phyloP scores from a whole-genome alignment of 2,888 invertebrate species.

The Dynastes tityus region DNA sequence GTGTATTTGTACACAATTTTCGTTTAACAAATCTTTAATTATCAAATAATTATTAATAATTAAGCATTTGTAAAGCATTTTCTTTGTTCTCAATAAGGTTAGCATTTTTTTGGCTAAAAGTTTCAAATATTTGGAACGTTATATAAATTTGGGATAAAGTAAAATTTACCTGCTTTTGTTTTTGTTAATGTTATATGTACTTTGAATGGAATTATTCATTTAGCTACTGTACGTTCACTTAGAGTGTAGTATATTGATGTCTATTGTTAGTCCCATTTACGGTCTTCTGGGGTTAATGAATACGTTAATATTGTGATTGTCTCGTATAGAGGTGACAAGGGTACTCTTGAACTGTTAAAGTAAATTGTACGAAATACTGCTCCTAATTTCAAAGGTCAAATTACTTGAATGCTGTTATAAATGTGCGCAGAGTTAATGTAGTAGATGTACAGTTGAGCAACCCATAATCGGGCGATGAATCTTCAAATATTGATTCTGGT shows the following conservation, averaged over 20 bases:
- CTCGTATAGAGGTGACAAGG: background rate
- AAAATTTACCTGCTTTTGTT: background rate
- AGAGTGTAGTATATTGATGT: background rate
- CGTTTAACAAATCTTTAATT: too few species aligned
- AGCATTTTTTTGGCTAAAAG: too few species aligned
- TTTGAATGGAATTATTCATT: constrained; percentile 1
- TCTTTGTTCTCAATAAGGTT: too few species aligned
- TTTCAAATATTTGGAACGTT: too few species aligned
- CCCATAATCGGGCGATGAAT: background rate
- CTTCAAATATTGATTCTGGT: background rate
- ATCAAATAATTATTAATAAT: too few species aligned
- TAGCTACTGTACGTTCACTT: background rate
- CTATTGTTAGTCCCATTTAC: constrained; percentile 9
- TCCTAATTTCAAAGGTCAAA: constrained; percentile 13
- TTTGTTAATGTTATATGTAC: background rate
- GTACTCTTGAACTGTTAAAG: constrained; percentile 4
- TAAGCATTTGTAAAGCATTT: too few species aligned
- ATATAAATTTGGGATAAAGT: too few species aligned
- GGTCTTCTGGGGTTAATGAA: constrained; percentile 5
- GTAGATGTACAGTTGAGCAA: background rate
- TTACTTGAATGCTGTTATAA: constrained; percentile 9
- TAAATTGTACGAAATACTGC: constrained; percentile 17
- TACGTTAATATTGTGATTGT: constrained; percentile 21
- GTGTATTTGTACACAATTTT: too few species aligned
- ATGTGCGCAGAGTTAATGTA: background rate